A percentile compares a stretch with the other conserved stretches of the same genome.
Evolutionary conservation across 2,113 vertebrate genomes (phyloP).

Genomic region (Typhlomys cinereus): DNA sequence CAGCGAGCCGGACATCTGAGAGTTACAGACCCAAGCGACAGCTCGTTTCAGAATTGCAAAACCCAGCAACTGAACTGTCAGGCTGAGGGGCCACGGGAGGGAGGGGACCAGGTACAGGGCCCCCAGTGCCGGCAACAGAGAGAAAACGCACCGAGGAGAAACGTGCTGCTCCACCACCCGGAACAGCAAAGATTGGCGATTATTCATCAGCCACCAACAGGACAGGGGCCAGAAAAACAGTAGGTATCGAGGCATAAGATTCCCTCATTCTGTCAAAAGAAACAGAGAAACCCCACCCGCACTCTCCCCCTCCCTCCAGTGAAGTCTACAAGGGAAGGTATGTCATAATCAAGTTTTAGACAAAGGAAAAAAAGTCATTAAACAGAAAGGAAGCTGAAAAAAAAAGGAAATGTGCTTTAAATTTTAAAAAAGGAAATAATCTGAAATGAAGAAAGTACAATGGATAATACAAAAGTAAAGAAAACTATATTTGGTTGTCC

Average conservation of each 20-base stretch:
- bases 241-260: neutral
- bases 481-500: neutral
- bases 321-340: neutral
- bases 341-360: neutral
- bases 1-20: neutral
- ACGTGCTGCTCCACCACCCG: too few species aligned
- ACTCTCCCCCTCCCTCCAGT: neutral
- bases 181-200: too few species aligned
- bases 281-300: neutral
- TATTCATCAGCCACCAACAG: neutral
- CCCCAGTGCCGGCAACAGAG: neutral
- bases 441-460: neutral
- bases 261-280: neutral
- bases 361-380: neutral
- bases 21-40: neutral
- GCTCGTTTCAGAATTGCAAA: neutral
- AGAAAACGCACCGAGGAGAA: neutral
- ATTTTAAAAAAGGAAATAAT: too few species aligned
- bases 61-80: too few species aligned
- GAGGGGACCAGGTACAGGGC: neutral
- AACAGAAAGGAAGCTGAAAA: neutral
- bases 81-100: neutral
- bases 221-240: neutral
- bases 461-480: neutral
- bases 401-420: neutral